These are phyloP conservation scores for Timema cristinae DNA, from an alignment of 2,888 invertebrate genomes.

Conservation along the genomic window DNA sequence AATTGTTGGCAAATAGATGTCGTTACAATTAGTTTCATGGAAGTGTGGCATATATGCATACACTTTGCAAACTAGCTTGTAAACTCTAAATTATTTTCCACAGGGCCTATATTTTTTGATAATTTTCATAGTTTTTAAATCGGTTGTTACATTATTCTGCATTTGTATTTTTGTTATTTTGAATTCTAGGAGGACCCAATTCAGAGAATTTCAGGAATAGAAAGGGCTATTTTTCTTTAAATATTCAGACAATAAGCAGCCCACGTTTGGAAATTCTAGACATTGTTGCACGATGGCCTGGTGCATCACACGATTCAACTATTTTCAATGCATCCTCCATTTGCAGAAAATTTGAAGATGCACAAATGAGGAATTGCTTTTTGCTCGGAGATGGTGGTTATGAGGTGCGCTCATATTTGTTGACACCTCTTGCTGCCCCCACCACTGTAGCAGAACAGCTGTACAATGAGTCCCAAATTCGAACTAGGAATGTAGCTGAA, in stretches of 20 bases:
- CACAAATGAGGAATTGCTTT: slow-evolving; percentile 29
- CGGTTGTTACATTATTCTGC: neutral
- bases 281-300: slow-evolving; percentile 38
- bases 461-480: slow-evolving; percentile 35
- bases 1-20: neutral
- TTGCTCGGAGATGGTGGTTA: slow-evolving; percentile 37
- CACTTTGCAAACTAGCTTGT: too few relatives aligned
- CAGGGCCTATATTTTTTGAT: too few relatives aligned
- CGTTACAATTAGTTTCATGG: neutral
- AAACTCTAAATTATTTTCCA: too few relatives aligned
- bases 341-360: slow-evolving; percentile 29
- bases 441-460: slow-evolving; percentile 6
- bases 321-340: slow-evolving; percentile 35
- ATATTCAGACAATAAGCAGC: slow-evolving; percentile 31
- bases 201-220: slow-evolving; percentile 23
- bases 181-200: slow-evolving; percentile 16
- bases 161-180: neutral
- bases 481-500: slow-evolving; percentile 34
- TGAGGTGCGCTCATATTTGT: slow-evolving; percentile 27
- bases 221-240: slow-evolving; percentile 25
- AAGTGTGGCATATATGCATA: too few relatives aligned
- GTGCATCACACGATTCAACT: slow-evolving; percentile 35
- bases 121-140: too few relatives aligned
- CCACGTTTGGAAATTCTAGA: slow-evolving; percentile 30
- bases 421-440: slow-evolving; percentile 35